Base-by-base conservation (phyloP, 2,113 vertebrate species). In the Xiphophorus couchianus region DNA sequence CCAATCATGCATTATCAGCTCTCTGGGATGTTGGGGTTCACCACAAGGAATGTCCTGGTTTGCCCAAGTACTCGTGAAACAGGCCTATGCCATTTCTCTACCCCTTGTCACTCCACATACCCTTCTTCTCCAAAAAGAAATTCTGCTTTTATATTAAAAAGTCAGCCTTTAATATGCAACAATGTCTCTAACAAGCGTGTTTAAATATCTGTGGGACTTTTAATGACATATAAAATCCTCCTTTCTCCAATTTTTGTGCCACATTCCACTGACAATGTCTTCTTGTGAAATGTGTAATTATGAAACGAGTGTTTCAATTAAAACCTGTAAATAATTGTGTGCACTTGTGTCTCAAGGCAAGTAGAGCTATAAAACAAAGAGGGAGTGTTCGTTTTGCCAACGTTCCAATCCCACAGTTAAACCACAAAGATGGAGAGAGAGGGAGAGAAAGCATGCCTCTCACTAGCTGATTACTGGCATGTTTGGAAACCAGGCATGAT, bases 271-370 rank as follows among this genome's bases (percentile, higher is more conserved):
- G 83, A 83, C 76, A 89, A 83, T 71, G 81, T 73, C 75, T 86
- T 74, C 85, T 80, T 88, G 90, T 77, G 82, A 90, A 92, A 93
- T 84, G 85, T 69, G 44, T 92, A 90, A 91, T 93, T 92, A 91
- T 89, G 71, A 90, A 92, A 93, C 86, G 78, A 85, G 84, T 84
- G 87, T 90, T 94, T 91, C 90, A 90, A 93, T 93, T 91, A 88
- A 91, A 89, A 84, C 65, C 81, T 82, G 77, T 63, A 30, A 87
- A 87, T 86, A 90, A 92, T 93, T 91, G 82, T 88, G 91, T 76
- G 65, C 64, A 87, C 74, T 85, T 83, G 81, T 72, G 82, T 86
- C 79, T 89, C 65, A 73, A 79, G 73, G 54, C 28, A 84, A 82
- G 74, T 58, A 19, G 62, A 77, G 58, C 62, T 48, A 84, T 74